Conservation (phyloP, 2,113 vertebrate species). For the Hypocryptadius cinnamomeus region DNA sequence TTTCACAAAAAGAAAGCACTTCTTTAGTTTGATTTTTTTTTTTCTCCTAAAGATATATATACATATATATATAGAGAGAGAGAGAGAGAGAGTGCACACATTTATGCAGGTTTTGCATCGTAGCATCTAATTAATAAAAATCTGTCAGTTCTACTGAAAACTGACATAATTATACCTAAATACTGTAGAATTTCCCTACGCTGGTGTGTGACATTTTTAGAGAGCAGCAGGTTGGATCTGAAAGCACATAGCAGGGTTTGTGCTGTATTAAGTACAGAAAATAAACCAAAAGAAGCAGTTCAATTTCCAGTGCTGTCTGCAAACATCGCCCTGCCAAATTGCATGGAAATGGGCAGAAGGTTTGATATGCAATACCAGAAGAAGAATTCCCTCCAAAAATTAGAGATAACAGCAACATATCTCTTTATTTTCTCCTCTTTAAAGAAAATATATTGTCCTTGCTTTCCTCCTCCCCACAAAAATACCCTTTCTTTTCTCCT, state of each 20-base stretch:
- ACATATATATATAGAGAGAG: neutral
- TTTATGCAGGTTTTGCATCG: neutral
- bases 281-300: neutral
- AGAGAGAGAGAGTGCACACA: too few relatives aligned
- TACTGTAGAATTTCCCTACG: neutral
- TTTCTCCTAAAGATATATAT: neutral
- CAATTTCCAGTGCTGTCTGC: neutral
- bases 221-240: neutral
- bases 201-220: neutral
- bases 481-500: neutral
- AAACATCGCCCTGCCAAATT: neutral
- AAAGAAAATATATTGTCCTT: neutral
- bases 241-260: neutral
- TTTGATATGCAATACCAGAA: neutral
- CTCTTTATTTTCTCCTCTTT: neutral
- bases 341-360: neutral
- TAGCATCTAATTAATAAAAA: neutral
- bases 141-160: neutral
- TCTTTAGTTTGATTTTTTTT: neutral
- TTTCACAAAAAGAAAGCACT: neutral
- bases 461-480: neutral
- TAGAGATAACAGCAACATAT: neutral
- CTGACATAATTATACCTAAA: neutral
- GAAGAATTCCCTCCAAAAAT: constrained; percentile 20
- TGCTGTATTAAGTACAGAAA: neutral